These are phyloP conservation scores for Propithecus coquereli DNA, from an alignment of 2,113 vertebrate genomes.

Conservation along the genomic window DNA sequence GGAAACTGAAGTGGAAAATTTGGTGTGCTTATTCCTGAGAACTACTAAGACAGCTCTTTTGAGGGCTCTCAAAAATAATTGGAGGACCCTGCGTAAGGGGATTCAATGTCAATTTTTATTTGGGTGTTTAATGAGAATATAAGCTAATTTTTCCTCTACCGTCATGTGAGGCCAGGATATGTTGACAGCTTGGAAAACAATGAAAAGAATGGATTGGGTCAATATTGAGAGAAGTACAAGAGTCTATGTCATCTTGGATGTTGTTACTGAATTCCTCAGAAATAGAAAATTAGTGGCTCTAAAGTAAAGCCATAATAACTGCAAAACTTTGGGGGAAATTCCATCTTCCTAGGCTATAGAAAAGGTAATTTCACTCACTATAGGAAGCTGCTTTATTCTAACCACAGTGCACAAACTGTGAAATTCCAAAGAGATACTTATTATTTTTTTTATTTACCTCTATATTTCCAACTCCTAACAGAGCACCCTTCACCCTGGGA, in stretches of 20 bases:
- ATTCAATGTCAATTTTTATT: constrained; percentile 9
- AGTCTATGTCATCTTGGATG: neutral
- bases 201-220: neutral
- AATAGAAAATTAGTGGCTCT: neutral
- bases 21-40: neutral
- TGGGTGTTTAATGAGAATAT: neutral
- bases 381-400: neutral
- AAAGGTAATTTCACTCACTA: neutral
- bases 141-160: neutral
- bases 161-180: neutral
- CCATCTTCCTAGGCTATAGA: neutral
- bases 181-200: neutral
- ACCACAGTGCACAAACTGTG: neutral
- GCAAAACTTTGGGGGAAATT: neutral
- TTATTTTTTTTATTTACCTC: neutral
- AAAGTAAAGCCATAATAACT: neutral
- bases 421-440: neutral
- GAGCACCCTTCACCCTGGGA: neutral
- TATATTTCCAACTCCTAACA: neutral
- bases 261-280: neutral
- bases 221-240: neutral
- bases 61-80: constrained; percentile 19
- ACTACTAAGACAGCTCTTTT: neutral
- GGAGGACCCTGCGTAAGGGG: neutral
- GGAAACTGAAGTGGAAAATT: constrained; percentile 1